Base-by-base conservation (phyloP, 2,113 vertebrate genomes). In the Nothoprocta pentlandii region DNA sequence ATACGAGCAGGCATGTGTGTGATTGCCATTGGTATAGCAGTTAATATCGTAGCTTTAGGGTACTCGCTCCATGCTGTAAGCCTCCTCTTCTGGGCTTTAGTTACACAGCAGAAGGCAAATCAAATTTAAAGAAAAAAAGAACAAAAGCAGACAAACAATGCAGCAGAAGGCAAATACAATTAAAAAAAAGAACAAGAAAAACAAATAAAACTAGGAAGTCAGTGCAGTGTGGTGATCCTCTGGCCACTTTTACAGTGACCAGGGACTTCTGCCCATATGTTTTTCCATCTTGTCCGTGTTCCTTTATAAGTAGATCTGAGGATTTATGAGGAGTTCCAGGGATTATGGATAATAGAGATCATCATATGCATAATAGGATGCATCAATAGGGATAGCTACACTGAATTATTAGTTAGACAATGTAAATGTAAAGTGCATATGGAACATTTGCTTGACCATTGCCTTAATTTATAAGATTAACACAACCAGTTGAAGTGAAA, bases 21-120 rank as follows among this genome's bases (percentile, higher is more conserved):
- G 87, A 95, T 93, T 95, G 88, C 88, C 10, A 67, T 16, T 95
- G 90, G 90, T 94, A 86, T 73, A 80, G 77, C 84, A 90, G 39
- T 93, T 58, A 63, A 89, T 80, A 85, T 69, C 92, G 89, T 6
- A 74, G 77, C 59, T 84, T 95, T 94, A 89, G 86, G 93, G 94
- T 90, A 80, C 67, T 93, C 71, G 66, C 58, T 87, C 74, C 0
- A 0, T 73, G 83, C 80, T 82, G 58, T n/a, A 41, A 66, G n/a
- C 53, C 61, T 85, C n/a, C 49, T 73, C 74, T 92, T 84, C 74
- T 58, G 8, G 49, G 82, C 17, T 36, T 76, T 62, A 20, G 36
- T 73, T 62, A 39, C 28, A 21, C 62, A 90, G 58, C 23, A 46
- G 36, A 47, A 28, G 36, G 36, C 47, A 47, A 20, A 47, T 47